A percentile compares a stretch with the other conserved stretches of the same genome.
Conservation (phyloP, 2,113 vertebrate genomes). For the Bubo scandiacus region DNA sequence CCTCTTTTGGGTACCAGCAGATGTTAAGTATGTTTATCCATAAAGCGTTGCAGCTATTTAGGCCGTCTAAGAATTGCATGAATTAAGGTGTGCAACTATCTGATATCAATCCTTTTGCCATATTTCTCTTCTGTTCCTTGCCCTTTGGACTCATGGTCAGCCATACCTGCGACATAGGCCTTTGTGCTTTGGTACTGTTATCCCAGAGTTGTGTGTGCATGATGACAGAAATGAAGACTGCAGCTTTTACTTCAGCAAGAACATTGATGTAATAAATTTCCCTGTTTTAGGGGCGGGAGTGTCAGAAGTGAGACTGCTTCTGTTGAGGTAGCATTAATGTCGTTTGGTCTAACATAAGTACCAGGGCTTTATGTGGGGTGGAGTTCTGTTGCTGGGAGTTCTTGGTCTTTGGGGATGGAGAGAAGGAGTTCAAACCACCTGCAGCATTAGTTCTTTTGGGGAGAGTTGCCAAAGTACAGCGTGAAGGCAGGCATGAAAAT, state of each 20-base stretch:
- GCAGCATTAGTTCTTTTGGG: slow-evolving; percentile 28
- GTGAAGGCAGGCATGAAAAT: slow-evolving; percentile 59
- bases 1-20: background rate
- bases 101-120: background rate
- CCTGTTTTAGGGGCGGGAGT: background rate
- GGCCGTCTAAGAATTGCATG: background rate
- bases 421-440: background rate
- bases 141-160: background rate
- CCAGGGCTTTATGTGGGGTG: background rate
- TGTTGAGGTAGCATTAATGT: background rate
- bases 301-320: background rate
- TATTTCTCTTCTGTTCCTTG: background rate
- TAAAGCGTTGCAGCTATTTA: background rate
- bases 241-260: background rate
- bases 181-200: background rate
- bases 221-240: background rate
- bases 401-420: background rate
- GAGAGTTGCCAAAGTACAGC: slow-evolving; percentile 20
- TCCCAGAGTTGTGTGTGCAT: rapidly evolving
- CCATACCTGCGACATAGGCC: rapidly evolving
- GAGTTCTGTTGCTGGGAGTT: background rate
- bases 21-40: background rate
- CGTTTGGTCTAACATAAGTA: background rate
- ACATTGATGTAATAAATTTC: background rate
- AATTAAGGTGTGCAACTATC: background rate